These are phyloP conservation scores for Thoracochromis brauschi DNA, from an alignment of 2,113 vertebrate genomes.

Conservation along the genomic window DNA sequence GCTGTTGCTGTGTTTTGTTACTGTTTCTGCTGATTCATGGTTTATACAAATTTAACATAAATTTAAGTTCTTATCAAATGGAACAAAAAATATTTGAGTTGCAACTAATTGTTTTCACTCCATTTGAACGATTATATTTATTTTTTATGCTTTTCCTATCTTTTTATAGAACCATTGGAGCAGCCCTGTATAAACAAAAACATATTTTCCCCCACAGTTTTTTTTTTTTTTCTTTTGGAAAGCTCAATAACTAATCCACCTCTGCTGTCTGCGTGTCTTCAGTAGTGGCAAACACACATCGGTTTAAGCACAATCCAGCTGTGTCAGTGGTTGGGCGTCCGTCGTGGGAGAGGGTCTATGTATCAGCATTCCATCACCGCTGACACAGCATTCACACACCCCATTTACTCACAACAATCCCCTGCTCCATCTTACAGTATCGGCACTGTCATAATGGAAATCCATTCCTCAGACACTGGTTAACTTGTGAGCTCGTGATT, in stretches of 20 bases:
- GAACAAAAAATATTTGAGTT: background rate
- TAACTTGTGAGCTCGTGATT: constrained; percentile 11
- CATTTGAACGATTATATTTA: background rate
- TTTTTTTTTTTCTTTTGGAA: background rate
- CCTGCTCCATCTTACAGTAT: constrained; percentile 9
- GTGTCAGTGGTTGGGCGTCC: constrained; percentile 19
- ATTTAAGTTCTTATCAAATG: background rate
- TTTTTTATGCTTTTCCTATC: background rate
- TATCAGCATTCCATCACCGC: constrained; percentile 19
- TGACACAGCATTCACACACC: constrained; percentile 36
- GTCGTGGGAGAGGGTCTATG: background rate
- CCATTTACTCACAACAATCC: constrained; percentile 38
- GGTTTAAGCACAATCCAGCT: constrained; percentile 21
- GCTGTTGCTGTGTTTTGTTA: background rate
- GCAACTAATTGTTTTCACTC: background rate
- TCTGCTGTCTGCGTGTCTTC: background rate
- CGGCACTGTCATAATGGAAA: background rate
- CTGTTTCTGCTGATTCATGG: background rate
- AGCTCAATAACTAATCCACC: background rate
- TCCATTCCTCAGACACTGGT: background rate
- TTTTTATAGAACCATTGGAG: background rate
- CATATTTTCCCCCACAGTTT: background rate
- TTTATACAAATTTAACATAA: background rate
- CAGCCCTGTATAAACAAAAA: background rate
- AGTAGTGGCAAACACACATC: background rate